Base-by-base conservation (phyloP, 2,113 vertebrate genomes). In the Lasiurus cinereus region DNA sequence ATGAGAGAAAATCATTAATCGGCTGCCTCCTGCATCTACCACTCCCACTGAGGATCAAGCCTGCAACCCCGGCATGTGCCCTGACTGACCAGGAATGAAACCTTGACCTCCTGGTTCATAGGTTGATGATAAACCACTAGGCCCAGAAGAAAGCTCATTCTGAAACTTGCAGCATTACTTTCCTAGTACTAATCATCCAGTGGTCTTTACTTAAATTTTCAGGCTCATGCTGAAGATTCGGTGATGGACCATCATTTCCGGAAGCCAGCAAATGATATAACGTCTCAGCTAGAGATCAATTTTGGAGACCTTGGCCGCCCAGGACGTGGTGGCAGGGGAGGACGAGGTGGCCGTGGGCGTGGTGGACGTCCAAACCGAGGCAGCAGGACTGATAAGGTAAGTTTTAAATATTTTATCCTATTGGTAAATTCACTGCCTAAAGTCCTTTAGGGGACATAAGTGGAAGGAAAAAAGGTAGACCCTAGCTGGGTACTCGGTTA, bases 211-310 rank as follows among this genome's bases (percentile, higher is more conserved):
- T 88, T 96, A 72, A 24, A 9, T 0, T 94, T 96, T 12, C 98
- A 99, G 98, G 98, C 98, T 94, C 98, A 98, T 0, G 97, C 98
- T 8, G 99, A 99, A 70, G 99, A 99, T 92, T 99, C 99, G 0
- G 98, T 98, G 6, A 99, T 99, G 74, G 99, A 99, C 95, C 99
- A 99, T 97, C 99, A 99, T 98, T 99, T 99, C 98, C 99, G 99
- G 96, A 99, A 99, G 97, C 99, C 99, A 4, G 99, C 99, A 94
- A 99, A 99, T 24, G 99, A 99, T 97, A 99, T 99, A 98, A 99
- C 99, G 5, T 99, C 99, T 96, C 99, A 99, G 98, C 98, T 99
- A 98, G 99, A 99, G 98, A 99, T 99, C 96, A 99, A 99, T 98
- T 99, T 99, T 16, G 99, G 99, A 98, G 99, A 99, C 98, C 98